Conservation (phyloP, 2,888 invertebrate genomes). For the Drosophila paracracens region DNA sequence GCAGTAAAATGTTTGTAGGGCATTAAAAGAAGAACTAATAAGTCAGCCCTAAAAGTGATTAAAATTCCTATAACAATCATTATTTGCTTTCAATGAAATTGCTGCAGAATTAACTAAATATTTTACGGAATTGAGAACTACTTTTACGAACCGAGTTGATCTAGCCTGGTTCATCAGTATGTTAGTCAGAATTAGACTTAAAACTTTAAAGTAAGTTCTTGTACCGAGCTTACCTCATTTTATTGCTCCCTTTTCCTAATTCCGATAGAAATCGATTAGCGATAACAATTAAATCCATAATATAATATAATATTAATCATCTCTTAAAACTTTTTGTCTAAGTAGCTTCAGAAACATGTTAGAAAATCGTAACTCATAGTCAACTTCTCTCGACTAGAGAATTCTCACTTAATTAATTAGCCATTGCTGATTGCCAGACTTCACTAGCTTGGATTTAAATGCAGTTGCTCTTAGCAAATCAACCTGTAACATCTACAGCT, state of each 20-base stretch:
- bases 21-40: neutral
- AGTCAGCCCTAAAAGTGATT: neutral
- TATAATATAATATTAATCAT: neutral
- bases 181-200: neutral
- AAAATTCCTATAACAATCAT: neutral
- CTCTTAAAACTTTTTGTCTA: neutral
- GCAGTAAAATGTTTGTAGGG: no score
- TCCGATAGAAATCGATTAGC: no score
- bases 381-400: neutral
- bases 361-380: neutral
- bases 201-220: neutral
- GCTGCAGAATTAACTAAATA: neutral
- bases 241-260: accelerated
- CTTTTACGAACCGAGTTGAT: neutral
- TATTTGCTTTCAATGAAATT: neutral
- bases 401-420: neutral
- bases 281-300: no score
- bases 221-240: neutral
- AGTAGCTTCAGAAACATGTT: neutral
- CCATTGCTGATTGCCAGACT: neutral
- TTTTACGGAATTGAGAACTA: neutral
- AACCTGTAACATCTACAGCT: neutral
- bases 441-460: neutral
- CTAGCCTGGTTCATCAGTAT: neutral
- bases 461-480: neutral